A percentile compares a stretch with the other conserved stretches of the same genome.
Evolutionary conservation across 2,113 vertebrate species (phyloP).

Genomic region (Colistium nudipinnis): DNA sequence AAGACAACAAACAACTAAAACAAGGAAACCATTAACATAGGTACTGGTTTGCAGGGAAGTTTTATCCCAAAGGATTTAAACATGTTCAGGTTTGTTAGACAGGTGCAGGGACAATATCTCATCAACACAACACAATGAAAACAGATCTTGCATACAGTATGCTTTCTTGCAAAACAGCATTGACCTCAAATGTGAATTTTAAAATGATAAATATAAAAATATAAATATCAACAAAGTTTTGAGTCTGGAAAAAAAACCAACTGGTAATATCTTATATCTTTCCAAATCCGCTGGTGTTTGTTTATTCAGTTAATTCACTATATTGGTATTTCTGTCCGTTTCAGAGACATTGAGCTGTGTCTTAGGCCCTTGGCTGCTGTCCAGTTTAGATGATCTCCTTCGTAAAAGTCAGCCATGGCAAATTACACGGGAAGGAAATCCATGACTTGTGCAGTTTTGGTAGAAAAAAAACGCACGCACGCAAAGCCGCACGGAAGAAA

Average conservation of each 20-base stretch:
- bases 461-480: constrained; percentile 44
- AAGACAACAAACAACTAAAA: not conserved
- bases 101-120: not conserved
- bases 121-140: not conserved
- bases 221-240: no score
- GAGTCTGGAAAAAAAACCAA: not conserved
- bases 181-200: not conserved
- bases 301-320: not conserved
- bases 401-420: constrained; percentile 50
- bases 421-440: constrained; percentile 60
- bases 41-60: no score
- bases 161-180: not conserved
- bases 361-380: constrained; percentile 45
- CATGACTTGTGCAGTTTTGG: constrained; percentile 60
- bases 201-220: no score
- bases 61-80: no score
- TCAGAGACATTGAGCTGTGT: constrained; percentile 34
- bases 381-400: constrained; percentile 62
- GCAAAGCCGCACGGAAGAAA: constrained; percentile 56
- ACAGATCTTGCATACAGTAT: not conserved
- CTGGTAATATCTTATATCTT: not conserved
- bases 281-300: not conserved
- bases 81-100: not conserved
- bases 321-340: not conserved
- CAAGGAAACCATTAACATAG: not conserved